Evolutionary conservation across 2,113 vertebrate species (phyloP).

Genomic region (Sitta europaea): DNA sequence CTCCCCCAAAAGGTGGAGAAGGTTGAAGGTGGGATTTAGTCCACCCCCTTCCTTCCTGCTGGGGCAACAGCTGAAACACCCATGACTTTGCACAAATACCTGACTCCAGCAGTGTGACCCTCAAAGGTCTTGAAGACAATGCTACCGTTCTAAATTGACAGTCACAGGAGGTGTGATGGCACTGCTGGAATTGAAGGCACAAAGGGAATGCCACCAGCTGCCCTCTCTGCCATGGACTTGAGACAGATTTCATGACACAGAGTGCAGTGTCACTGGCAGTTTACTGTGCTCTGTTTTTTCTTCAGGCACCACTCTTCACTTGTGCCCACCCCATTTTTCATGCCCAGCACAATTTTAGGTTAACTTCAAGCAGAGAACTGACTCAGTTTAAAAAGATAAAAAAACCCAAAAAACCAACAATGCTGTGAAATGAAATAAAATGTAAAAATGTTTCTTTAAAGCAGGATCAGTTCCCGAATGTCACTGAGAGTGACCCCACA

Average conservation of each 20-base stretch:
- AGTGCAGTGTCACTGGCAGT: neutral
- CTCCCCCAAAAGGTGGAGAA: neutral
- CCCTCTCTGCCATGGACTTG: neutral
- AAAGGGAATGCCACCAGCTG: neutral
- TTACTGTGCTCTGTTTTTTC: neutral
- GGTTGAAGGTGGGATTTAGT: neutral
- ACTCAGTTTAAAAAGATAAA: neutral
- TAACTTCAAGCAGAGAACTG: neutral
- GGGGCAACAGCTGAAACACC: neutral
- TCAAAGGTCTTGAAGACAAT: neutral
- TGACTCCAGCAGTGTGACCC: neutral
- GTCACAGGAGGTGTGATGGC: neutral
- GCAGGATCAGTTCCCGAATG: slow-evolving; percentile 17
- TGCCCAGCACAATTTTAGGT: neutral
- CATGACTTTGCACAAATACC: neutral
- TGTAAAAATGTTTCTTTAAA: slow-evolving; percentile 20
- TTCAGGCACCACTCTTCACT: neutral
- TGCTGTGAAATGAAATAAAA: neutral
- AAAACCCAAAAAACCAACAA: neutral
- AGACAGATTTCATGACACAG: neutral
- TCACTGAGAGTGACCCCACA: slow-evolving; percentile 41
- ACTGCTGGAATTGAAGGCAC: neutral
- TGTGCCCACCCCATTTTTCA: neutral
- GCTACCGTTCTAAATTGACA: neutral
- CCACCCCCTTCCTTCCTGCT: neutral